Evolutionary conservation across 2,797 vertebrate genomes (phyloP).

Genomic region (Manis crassicaudata): DNA sequence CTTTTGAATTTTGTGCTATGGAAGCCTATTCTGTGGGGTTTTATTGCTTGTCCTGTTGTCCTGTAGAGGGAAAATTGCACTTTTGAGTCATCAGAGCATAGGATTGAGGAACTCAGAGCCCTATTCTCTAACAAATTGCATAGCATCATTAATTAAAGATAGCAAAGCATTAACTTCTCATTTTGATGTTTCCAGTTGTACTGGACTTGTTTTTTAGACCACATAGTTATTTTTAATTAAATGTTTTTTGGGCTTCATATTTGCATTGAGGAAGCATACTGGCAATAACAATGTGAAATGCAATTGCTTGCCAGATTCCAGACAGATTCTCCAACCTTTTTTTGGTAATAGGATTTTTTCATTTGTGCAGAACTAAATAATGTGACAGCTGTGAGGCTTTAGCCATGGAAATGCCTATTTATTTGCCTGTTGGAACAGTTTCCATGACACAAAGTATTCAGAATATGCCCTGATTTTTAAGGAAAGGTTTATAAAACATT

Average conservation of each 20-base stretch:
- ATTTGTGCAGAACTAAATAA: slow-evolving; percentile 61
- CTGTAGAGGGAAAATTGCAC: neutral
- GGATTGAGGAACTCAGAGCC: neutral
- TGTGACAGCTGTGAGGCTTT: slow-evolving; percentile 51
- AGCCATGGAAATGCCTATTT: slow-evolving; percentile 47
- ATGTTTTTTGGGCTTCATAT: neutral
- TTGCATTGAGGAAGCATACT: neutral
- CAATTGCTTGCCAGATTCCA: neutral
- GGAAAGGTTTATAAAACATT: slow-evolving; percentile 62
- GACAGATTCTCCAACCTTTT: neutral
- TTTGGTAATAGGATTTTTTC: slow-evolving; percentile 39
- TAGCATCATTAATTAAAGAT: slow-evolving; percentile 27
- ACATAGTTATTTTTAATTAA: slow-evolving; percentile 44
- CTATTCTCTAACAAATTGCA: slow-evolving; percentile 5
- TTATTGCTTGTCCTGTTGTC: slow-evolving; percentile 13
- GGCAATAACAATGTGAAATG: neutral
- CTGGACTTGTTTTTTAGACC: slow-evolving; percentile 25
- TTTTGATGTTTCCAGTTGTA: slow-evolving; percentile 32
- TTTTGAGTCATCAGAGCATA: neutral
- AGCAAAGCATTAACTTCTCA: neutral
- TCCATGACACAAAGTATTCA: slow-evolving; percentile 51
- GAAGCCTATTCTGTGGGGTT: neutral
- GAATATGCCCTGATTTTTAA: slow-evolving; percentile 51
- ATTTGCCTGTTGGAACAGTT: slow-evolving; percentile 45
- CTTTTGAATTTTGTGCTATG: slow-evolving; percentile 8